Evolutionary conservation across 2,113 vertebrate species (phyloP).

Genomic region (Apteryx owenii): DNA sequence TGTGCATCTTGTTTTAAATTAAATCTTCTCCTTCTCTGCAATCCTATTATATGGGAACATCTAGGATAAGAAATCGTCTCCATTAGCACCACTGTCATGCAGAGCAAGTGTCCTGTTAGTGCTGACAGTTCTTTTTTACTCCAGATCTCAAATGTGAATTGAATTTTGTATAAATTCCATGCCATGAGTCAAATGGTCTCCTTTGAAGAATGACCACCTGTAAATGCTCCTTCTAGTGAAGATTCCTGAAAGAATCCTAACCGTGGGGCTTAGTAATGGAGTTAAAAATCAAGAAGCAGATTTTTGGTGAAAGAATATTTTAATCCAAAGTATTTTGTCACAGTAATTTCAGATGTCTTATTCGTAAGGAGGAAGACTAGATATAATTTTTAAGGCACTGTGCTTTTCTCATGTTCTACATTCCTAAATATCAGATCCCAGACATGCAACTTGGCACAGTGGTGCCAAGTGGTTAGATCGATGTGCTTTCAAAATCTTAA

Average conservation of each 20-base stretch:
- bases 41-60: not conserved
- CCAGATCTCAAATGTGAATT: slow-evolving; percentile 48
- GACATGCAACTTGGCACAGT: not conserved
- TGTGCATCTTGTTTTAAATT: not conserved
- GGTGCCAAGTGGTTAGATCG: not conserved
- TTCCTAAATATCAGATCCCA: not conserved
- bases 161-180: slow-evolving; percentile 59
- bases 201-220: slow-evolving; percentile 17
- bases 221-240: slow-evolving; percentile 1
- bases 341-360: not conserved
- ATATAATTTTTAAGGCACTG: not conserved
- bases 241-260: slow-evolving; percentile 36
- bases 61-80: not conserved
- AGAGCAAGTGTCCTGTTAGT: slow-evolving; percentile 6
- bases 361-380: not conserved
- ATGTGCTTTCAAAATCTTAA: not conserved
- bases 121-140: slow-evolving; percentile 22
- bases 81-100: slow-evolving; percentile 47
- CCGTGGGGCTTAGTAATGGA: not conserved
- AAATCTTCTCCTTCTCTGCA: not conserved
- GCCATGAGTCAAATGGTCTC: slow-evolving; percentile 21
- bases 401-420: not conserved
- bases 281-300: slow-evolving; percentile 11
- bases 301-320: slow-evolving; percentile 2
- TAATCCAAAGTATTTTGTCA: not conserved